These are phyloP conservation scores for Brachypalpus laphriformis DNA, from an alignment of 2,888 invertebrate genomes.

Conservation along the genomic window DNA sequence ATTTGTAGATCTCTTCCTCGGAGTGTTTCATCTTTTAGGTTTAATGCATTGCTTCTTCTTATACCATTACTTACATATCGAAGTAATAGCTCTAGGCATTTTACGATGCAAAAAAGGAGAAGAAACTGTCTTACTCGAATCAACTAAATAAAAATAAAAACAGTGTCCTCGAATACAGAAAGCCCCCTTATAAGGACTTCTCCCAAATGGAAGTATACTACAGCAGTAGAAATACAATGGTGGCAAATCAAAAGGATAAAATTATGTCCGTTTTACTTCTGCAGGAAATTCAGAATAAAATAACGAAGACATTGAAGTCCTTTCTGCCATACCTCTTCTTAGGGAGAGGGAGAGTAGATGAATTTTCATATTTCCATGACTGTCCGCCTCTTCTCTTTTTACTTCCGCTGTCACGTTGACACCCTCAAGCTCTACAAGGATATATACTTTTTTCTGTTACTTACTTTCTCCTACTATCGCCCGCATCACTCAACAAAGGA, in stretches of 20 bases:
- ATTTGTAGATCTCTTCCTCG: too few species aligned
- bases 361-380: constrained; percentile 53
- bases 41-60: constrained; percentile 17
- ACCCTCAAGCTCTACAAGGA: constrained; percentile 66
- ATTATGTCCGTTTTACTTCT: constrained; percentile 70
- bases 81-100: constrained; percentile 40
- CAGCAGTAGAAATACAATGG: constrained; percentile 30
- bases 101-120: constrained; percentile 11
- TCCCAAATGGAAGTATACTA: constrained; percentile 11
- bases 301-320: constrained; percentile 61
- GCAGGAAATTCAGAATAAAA: constrained; percentile 69
- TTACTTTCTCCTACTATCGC: not conserved
- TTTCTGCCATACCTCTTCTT: constrained; percentile 10
- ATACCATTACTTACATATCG: constrained; percentile 26
- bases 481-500: constrained; percentile 39
- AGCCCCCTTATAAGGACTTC: constrained; percentile 18
- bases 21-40: not conserved
- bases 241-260: constrained; percentile 68
- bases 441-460: constrained; percentile 7
- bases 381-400: constrained; percentile 31
- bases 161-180: constrained; percentile 63
- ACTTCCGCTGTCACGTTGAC: constrained; percentile 58
- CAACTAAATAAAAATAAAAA: constrained; percentile 59
- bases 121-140: constrained; percentile 56
- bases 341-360: constrained; percentile 11